A percentile compares a stretch with the other conserved stretches of the same genome.
phyloP scores from a whole-genome alignment of 2,888 invertebrate genomes.

The Vannuccia rotundouncinata region DNA sequence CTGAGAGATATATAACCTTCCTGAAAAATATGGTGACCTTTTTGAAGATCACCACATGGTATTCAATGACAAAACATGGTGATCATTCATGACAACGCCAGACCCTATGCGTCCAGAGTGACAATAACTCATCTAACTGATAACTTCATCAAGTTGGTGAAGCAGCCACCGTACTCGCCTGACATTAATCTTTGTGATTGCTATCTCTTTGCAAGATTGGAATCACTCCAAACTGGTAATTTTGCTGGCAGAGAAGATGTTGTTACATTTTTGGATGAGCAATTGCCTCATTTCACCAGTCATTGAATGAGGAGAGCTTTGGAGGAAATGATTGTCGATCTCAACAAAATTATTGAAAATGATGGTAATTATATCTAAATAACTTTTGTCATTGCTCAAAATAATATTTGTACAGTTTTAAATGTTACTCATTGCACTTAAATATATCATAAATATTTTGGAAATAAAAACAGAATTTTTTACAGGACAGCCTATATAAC shows the following conservation, averaged over 20 bases:
- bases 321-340: conserved; percentile 21
- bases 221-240: conserved; percentile 25
- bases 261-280: conserved; percentile 8
- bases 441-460: conserved; percentile 16
- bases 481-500: background rate
- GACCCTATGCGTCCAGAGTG: conserved; percentile 28
- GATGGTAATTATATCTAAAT: conserved; percentile 26
- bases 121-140: conserved; percentile 2
- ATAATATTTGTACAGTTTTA: conserved; percentile 24
- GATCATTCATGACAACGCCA: conserved; percentile 33
- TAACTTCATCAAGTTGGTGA: conserved; percentile 19
- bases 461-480: conserved; percentile 2
- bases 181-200: conserved; percentile 31
- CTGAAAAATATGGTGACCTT: conserved; percentile 15
- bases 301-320: conserved; percentile 29
- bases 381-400: conserved; percentile 21
- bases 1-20: conserved; percentile 18
- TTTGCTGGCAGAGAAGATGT: conserved; percentile 21
- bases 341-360: conserved; percentile 25
- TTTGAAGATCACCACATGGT: background rate
- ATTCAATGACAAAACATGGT: conserved; percentile 26
- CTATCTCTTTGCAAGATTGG: conserved; percentile 25
- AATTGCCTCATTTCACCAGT: conserved; percentile 20
- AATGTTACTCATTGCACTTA: conserved; percentile 16
- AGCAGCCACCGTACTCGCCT: conserved; percentile 30